A percentile compares a stretch with the other conserved stretches of the same genome.
These are phyloP conservation scores for Lophochroa leadbeateri DNA, from an alignment of 2,113 vertebrate species.

Conservation along the genomic window DNA sequence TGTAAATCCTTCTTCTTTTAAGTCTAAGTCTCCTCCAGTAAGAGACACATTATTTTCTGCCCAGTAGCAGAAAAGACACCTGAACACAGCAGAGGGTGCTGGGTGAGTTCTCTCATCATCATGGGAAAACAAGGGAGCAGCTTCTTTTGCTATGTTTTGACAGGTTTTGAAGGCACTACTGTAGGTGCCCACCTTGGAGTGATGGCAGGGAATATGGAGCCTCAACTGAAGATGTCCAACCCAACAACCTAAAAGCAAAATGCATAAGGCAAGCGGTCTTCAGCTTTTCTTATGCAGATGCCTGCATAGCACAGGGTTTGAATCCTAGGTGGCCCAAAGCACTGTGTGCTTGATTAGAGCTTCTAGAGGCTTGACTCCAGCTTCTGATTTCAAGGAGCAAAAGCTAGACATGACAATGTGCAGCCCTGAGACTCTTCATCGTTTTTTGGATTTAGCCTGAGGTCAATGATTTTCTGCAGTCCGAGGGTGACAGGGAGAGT, in stretches of 20 bases:
- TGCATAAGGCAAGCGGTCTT: background rate
- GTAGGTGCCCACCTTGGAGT: background rate
- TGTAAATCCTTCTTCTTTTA: conserved; percentile 4
- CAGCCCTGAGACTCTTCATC: background rate
- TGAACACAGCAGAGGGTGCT: background rate
- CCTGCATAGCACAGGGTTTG: background rate
- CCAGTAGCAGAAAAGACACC: background rate
- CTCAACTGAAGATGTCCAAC: background rate
- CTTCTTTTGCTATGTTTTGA: background rate
- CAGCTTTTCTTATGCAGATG: background rate
- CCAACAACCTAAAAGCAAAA: background rate
- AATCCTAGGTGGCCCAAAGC: background rate
- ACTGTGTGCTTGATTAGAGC: background rate
- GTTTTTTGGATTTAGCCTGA: background rate
- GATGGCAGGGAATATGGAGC: background rate
- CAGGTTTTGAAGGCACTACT: background rate
- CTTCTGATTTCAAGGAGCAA: background rate
- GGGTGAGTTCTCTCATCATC: background rate
- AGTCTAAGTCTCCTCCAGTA: background rate
- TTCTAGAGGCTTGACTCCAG: background rate
- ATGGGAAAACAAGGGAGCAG: background rate
- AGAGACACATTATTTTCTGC: background rate
- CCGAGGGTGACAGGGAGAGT: background rate
- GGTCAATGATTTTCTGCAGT: background rate
- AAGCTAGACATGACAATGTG: background rate